phyloP scores from a whole-genome alignment of 2,888 invertebrate genomes.

The Bruchidius siliquastri region DNA sequence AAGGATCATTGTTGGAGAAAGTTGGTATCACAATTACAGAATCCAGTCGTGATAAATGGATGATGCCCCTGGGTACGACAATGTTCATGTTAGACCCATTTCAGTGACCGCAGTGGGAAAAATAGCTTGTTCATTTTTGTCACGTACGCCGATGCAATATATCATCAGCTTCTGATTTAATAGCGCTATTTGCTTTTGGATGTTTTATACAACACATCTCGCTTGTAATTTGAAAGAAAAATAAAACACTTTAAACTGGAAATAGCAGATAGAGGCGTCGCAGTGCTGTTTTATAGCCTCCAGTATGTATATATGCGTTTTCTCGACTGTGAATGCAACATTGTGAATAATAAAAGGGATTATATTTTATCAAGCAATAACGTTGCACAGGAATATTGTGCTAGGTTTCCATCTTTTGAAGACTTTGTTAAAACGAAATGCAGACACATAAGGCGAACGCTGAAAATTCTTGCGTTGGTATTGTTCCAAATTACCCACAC shows the following conservation, averaged over 20 bases:
- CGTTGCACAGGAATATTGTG: neutral
- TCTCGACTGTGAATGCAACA: neutral
- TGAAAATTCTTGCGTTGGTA: neutral
- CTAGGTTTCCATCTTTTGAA: neutral
- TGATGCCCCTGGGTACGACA: neutral
- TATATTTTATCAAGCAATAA: neutral
- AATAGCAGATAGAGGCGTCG: neutral
- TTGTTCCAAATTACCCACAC: no score
- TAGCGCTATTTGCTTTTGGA: constrained; percentile 19
- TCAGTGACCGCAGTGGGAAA: constrained; percentile 8
- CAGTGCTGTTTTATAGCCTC: neutral
- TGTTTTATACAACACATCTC: constrained; percentile 17
- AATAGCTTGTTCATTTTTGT: constrained; percentile 16
- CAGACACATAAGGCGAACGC: neutral
- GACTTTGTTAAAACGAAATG: neutral
- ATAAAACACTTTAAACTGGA: constrained; percentile 11
- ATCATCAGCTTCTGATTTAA: constrained; percentile 19
- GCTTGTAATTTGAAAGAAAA: constrained; percentile 12
- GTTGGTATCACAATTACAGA: no score
- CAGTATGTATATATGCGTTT: neutral
- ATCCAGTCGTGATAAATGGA: no score
- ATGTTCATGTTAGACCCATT: constrained; percentile 1
- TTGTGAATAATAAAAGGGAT: neutral
- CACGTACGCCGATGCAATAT: constrained; percentile 18
- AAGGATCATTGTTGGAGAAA: no score